Evolutionary conservation across 2,797 vertebrate genomes (phyloP), one percentile per base, ranked within the genome.

Genomic region (Pipistrellus pygmaeus): DNA sequence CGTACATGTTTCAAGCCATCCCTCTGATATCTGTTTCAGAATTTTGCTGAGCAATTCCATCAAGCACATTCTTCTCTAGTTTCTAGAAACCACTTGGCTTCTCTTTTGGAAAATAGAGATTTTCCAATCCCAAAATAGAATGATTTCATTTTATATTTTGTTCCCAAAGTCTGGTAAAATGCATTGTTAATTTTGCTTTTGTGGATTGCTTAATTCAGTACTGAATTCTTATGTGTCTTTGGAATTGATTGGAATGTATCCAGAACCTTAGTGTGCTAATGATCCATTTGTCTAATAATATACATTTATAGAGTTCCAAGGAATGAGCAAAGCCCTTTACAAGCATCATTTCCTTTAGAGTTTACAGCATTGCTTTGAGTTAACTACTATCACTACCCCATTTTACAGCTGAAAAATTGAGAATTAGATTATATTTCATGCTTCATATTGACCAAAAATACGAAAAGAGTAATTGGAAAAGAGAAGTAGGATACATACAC

Each of bases 121-220:
- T 68, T 60, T 83, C 25, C n/a, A 94, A 90, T 6, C 76, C 35
- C 8, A 57, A 90, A 69, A n/a, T 72, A 66, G 6, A 57, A 68
- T 94, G 14, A 77, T 81, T 94, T 76, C 51, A 15, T 69, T 80
- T 80, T 90, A 60, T 71, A 85, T 68, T 96, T 88, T 88, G 25
- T 93, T 92, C 62, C 57, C 14, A 55, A 3, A 62, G 8, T 76
- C 64, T 88, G 62, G 48, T 60, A 71, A 85, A 90, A 81, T 60
- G 21, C 12, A 87, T 73, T 77, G 38, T 17, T 73, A 78, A 53
- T 68, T 38, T 90, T 72, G 76, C 46, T 92, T 94, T 51, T 51
- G 18, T 72, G 10, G 21, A 27, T 95, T 93, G 32, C 10, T 88
- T 81, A 87, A 90, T 90, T 92, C 18, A 53, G 14, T 64, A 57